Evolutionary conservation across 2,888 invertebrate genomes (phyloP).

Genomic region (Clostera curtula): DNA sequence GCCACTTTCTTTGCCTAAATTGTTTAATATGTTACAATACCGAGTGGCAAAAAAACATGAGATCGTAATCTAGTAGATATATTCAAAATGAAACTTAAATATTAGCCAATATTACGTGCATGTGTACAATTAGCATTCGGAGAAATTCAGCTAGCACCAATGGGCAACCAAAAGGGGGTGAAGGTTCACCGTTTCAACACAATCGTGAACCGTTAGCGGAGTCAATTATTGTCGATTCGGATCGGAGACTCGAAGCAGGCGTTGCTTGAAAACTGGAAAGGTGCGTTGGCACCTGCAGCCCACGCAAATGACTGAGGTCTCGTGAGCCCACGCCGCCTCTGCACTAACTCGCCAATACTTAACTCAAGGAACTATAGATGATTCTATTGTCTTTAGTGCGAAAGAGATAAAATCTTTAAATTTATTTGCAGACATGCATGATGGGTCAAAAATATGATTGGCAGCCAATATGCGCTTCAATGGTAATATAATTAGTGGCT

Average conservation of each 20-base stretch:
- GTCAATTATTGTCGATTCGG: constrained; percentile 30
- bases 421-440: constrained; percentile 18
- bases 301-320: constrained; percentile 55
- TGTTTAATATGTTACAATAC: no score
- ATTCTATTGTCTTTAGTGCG: constrained; percentile 10
- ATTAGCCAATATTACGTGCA: no score
- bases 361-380: no score
- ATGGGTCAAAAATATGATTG: constrained; percentile 12
- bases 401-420: constrained; percentile 18
- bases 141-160: constrained; percentile 16
- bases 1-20: no score
- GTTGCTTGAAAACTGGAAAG: constrained; percentile 55
- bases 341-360: constrained; percentile 18
- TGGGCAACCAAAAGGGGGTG: constrained; percentile 25
- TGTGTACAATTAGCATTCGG: constrained; percentile 11
- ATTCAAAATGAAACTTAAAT: no score
- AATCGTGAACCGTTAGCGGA: constrained; percentile 26
- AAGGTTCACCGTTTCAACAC: constrained; percentile 30
- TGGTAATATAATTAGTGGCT: constrained; percentile 1
- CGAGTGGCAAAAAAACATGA: no score
- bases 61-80: no score
- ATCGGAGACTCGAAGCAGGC: constrained; percentile 27
- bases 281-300: constrained; percentile 68
- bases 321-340: constrained; percentile 49
- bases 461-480: constrained; percentile 9